phyloP scores from a whole-genome alignment of 2,888 invertebrate species.

The Bimastos eiseni region DNA sequence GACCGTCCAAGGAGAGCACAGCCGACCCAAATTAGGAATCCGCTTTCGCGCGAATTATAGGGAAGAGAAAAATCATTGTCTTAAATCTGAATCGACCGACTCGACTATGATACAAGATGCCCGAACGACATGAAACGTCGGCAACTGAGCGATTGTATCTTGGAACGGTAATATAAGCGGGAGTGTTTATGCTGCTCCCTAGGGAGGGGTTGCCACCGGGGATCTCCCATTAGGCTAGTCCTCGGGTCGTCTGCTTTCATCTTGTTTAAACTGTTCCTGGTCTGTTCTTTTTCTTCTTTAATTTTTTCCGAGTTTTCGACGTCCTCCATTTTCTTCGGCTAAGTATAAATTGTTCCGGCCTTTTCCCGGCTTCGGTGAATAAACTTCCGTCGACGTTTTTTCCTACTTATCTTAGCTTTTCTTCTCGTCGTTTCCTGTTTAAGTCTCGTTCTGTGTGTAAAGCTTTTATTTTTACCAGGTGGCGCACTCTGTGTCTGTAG shows the following conservation, averaged over 20 bases:
- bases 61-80: no score
- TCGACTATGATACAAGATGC: background rate
- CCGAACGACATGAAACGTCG: background rate
- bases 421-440: no score
- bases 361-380: background rate
- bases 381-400: background rate
- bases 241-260: background rate
- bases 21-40: background rate
- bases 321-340: background rate
- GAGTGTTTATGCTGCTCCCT: background rate
- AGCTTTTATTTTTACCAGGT: no score
- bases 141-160: background rate
- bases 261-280: background rate
- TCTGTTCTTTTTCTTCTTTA: background rate
- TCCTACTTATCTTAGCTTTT: no score
- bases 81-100: background rate
- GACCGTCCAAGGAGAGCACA: background rate
- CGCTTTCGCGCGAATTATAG: background rate
- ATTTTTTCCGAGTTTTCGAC: background rate
- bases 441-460: no score
- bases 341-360: background rate
- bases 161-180: background rate
- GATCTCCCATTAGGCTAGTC: background rate
- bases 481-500: no score
- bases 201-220: no score